These are phyloP conservation scores for Drosophila parabipectinata DNA, from an alignment of 1,140 invertebrate genomes.

Conservation along the genomic window DNA sequence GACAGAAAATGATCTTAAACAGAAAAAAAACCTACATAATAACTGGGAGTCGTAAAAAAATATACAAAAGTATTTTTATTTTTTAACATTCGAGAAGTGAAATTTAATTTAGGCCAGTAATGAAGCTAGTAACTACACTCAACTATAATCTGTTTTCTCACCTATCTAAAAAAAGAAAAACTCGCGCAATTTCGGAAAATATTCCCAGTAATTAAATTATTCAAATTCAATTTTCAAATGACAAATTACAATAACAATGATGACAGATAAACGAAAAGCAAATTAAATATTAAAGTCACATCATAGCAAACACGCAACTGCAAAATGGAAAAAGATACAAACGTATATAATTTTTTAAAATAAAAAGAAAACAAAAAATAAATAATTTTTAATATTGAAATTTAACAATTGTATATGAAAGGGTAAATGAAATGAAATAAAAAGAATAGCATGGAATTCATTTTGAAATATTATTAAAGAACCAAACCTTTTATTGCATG, in stretches of 20 bases:
- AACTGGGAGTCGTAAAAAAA: constrained; percentile 3
- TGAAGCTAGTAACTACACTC: not conserved
- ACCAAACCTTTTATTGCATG: constrained; percentile 17
- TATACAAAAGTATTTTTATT: not conserved
- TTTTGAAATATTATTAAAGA: constrained; percentile 18
- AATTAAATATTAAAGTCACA: constrained; percentile 13
- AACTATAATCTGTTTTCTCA: constrained; percentile 16
- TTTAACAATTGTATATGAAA: constrained; percentile 28
- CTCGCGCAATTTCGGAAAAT: constrained; percentile 1
- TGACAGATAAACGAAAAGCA: constrained; percentile 2
- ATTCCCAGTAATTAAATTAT: constrained; percentile 9
- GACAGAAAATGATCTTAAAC: not conserved
- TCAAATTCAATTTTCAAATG: constrained; percentile 28
- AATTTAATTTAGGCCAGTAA: not conserved
- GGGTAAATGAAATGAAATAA: constrained; percentile 36
- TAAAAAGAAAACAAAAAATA: constrained; percentile 33
- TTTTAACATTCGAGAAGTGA: constrained; percentile 10
- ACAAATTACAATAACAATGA: constrained; percentile 58
- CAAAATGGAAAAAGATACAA: not conserved
- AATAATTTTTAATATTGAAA: constrained; percentile 47
- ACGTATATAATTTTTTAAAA: constrained; percentile 55
- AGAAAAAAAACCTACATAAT: not conserved
- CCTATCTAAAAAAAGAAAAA: constrained; percentile 14
- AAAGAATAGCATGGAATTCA: constrained; percentile 38
- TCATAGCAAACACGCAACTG: constrained; percentile 7